phyloP scores from a whole-genome alignment of 2,113 vertebrate species.

The Maccullochella peelii region DNA sequence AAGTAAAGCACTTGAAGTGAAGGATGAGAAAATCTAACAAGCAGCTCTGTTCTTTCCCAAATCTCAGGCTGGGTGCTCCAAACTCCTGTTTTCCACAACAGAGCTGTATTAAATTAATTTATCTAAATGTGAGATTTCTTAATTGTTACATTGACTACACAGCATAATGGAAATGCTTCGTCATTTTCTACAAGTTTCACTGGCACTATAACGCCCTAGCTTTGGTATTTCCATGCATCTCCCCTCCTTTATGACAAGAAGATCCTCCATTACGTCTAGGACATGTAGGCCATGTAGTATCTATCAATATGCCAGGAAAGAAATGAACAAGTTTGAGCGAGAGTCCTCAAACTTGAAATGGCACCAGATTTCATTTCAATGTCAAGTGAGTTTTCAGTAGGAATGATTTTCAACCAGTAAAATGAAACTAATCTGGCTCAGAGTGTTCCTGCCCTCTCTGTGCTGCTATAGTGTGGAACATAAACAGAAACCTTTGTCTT shows the following conservation, averaged over 20 bases:
- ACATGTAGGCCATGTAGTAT: neutral
- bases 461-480: conserved; percentile 62
- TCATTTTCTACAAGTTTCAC: neutral
- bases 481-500: conserved; percentile 77
- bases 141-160: neutral
- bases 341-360: conserved; percentile 27
- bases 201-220: neutral
- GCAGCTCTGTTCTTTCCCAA: neutral
- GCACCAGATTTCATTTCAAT: conserved; percentile 45
- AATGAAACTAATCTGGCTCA: conserved; percentile 53
- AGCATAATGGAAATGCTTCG: neutral
- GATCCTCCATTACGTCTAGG: neutral
- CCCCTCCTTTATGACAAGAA: conserved; percentile 4
- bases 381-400: conserved; percentile 35
- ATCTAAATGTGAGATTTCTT: neutral
- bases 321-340: neutral
- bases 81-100: neutral
- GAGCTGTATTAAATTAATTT: neutral
- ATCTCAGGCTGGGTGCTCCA: neutral
- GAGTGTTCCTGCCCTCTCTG: conserved; percentile 40
- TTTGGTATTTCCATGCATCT: conserved; percentile 2
- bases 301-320: conserved; percentile 13
- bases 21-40: conserved; percentile 46
- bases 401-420: conserved; percentile 49
- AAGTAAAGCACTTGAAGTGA: conserved; percentile 73